Percentiles rank a stretch among this genome's conserved stretches.
phyloP scores from a whole-genome alignment of 1,140 invertebrate genomes.

The Lordiphosa clarofinis region DNA sequence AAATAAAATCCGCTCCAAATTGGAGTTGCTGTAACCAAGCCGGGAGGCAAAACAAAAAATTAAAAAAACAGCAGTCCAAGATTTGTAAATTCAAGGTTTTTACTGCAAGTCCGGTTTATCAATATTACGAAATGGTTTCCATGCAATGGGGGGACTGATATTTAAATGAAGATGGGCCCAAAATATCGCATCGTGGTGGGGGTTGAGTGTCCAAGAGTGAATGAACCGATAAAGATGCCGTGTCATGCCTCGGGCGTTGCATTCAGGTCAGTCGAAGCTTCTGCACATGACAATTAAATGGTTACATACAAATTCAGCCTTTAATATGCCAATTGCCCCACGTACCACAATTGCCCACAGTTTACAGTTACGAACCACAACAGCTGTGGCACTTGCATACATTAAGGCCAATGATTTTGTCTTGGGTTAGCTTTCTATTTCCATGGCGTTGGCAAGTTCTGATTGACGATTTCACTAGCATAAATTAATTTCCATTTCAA shows the following conservation, averaged over 20 bases:
- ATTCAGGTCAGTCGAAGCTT: no score
- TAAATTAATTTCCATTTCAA: constrained; percentile 22
- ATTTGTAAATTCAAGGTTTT: constrained; percentile 77
- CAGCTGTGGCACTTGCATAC: constrained; percentile 39
- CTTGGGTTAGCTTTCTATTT: constrained; percentile 57
- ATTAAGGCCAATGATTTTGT: constrained; percentile 45
- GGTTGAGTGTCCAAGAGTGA: background rate
- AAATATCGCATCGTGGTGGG: background rate
- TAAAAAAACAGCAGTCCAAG: constrained; percentile 26
- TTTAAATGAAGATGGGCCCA: constrained; percentile 27
- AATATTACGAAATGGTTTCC: constrained; percentile 41
- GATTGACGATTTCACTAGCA: constrained; percentile 55
- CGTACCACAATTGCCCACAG: background rate
- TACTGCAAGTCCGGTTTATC: constrained; percentile 45
- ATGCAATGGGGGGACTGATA: constrained; percentile 2
- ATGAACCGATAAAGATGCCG: background rate
- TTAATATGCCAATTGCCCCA: no score
- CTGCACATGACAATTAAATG: no score
- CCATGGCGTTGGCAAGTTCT: constrained; percentile 31
- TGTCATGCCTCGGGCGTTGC: no score
- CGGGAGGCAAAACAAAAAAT: constrained; percentile 42
- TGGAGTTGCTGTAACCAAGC: constrained; percentile 32
- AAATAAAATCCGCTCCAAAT: constrained; percentile 7
- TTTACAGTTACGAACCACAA: constrained; percentile 23
- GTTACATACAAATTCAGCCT: no score